phyloP scores from a whole-genome alignment of 1,140 invertebrate species.

The Sarcophaga peregrina region DNA sequence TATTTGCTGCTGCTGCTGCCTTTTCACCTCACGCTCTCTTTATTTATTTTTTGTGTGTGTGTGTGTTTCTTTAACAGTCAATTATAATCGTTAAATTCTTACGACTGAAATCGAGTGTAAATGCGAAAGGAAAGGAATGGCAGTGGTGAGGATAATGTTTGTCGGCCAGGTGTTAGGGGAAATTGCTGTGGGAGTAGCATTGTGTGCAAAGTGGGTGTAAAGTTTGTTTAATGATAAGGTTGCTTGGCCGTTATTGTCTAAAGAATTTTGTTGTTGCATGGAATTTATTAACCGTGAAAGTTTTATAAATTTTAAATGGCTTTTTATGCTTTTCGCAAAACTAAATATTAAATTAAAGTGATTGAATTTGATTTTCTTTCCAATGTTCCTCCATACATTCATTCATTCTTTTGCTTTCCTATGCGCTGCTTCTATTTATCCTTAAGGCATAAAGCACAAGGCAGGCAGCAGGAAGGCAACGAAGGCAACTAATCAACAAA shows the following conservation, averaged over 20 bases:
- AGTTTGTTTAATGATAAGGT: slow-evolving; percentile 24
- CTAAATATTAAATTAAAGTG: slow-evolving; percentile 35
- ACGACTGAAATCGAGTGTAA: neutral
- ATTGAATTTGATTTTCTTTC: slow-evolving; percentile 26
- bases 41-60: no score
- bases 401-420: neutral
- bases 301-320: slow-evolving; percentile 39
- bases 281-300: slow-evolving; percentile 28
- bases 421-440: neutral
- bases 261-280: neutral
- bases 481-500: neutral
- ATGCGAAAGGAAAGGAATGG: neutral
- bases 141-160: neutral
- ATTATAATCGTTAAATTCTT: slow-evolving; percentile 15
- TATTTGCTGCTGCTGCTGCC: no score
- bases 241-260: neutral
- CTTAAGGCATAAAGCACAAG: no score
- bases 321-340: slow-evolving; percentile 3
- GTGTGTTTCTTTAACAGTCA: neutral
- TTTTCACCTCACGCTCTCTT: no score
- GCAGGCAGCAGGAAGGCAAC: neutral
- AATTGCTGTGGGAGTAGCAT: no score
- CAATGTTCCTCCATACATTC: neutral
- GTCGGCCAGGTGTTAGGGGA: no score
- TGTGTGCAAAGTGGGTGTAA: neutral